Evolutionary conservation across 2,888 invertebrate species (phyloP).

Genomic region (Pecten maximus): DNA sequence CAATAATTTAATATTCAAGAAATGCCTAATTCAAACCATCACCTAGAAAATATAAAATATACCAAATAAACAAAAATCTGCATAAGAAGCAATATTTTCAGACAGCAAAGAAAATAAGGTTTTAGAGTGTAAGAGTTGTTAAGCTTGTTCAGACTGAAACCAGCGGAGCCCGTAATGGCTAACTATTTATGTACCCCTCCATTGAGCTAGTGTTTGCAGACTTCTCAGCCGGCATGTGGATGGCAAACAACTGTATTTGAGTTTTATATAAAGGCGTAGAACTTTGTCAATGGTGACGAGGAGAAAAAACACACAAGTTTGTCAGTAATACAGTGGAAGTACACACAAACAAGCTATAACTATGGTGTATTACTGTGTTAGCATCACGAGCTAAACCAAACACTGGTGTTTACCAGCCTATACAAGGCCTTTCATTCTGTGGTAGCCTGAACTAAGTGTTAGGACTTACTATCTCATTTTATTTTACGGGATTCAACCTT

Average conservation of each 20-base stretch:
- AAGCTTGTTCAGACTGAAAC: not conserved
- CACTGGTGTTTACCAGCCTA: not conserved
- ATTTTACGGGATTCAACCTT: not conserved
- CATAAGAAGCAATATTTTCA: not conserved
- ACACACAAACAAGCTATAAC: not conserved
- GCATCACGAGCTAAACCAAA: not conserved
- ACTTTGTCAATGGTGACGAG: slow-evolving; percentile 23
- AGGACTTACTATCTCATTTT: not conserved
- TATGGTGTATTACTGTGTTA: not conserved
- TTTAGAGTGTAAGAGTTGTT: not conserved
- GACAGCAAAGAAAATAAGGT: not conserved
- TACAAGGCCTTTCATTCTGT: not conserved
- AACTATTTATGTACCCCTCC: slow-evolving; percentile 29
- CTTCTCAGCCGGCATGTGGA: slow-evolving; percentile 22
- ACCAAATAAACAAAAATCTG: not conserved
- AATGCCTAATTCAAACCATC: not conserved
- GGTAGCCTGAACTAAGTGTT: not conserved
- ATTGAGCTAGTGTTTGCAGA: not conserved
- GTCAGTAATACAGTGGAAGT: slow-evolving; percentile 13
- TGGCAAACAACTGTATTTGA: slow-evolving; percentile 24
- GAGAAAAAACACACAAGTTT: slow-evolving; percentile 23
- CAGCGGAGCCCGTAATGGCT: not conserved
- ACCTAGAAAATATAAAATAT: not conserved
- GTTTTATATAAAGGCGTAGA: slow-evolving; percentile 29
- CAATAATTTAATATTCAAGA: not conserved